A percentile compares a stretch with the other conserved stretches of the same genome.
Conservation (phyloP, 1,140 invertebrate genomes). For the Pseudachorutes palmiensis region DNA sequence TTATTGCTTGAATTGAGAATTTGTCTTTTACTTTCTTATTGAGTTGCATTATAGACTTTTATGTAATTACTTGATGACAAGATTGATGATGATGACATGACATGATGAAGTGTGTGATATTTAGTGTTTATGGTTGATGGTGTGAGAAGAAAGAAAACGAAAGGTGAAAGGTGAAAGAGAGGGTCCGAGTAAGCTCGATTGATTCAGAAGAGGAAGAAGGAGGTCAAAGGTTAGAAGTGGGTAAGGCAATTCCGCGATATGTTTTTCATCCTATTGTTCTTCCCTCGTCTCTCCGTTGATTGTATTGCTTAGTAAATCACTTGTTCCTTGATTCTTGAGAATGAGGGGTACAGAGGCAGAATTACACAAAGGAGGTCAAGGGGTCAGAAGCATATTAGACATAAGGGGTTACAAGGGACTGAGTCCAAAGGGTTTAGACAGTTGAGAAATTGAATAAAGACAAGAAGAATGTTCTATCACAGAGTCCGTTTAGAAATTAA, state of each 20-base stretch:
- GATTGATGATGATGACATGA: not conserved
- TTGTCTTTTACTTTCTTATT: constrained; percentile 9
- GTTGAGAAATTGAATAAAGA: no score
- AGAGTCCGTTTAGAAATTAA: not conserved
- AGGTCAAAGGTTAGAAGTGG: not conserved
- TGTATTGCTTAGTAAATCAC: no score
- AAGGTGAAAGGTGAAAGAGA: not conserved
- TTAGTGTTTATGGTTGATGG: no score
- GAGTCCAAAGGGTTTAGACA: not conserved
- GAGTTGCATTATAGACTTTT: not conserved
- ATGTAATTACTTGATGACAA: not conserved
- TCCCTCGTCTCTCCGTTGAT: not conserved
- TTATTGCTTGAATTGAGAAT: not conserved
- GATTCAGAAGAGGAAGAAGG: not conserved
- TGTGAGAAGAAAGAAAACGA: no score
- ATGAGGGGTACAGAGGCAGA: no score
- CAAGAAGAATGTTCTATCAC: not conserved
- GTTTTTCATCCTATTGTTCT: not conserved
- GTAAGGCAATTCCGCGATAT: constrained; percentile 1
- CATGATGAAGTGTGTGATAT: not conserved
- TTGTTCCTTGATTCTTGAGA: no score
- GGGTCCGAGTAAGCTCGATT: not conserved
- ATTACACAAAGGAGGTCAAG: not conserved
- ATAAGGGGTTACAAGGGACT: not conserved
- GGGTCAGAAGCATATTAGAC: not conserved